phyloP scores from a whole-genome alignment of 2,113 vertebrate species.

The Nothobranchius kuhntae region DNA sequence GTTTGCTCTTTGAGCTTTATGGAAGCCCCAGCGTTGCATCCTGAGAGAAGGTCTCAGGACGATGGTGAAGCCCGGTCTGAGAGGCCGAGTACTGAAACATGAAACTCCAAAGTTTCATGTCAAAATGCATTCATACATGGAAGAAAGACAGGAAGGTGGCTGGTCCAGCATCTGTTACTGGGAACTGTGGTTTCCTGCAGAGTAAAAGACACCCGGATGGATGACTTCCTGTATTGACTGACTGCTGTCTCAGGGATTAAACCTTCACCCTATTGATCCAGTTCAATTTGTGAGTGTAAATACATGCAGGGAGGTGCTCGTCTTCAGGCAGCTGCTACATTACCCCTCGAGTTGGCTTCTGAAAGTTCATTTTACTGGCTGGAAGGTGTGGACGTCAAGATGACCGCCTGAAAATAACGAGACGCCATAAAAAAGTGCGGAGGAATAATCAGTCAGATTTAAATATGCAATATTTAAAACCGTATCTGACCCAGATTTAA shows the following conservation, averaged over 20 bases:
- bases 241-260: constrained; percentile 65
- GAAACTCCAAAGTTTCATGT: constrained; percentile 26
- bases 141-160: constrained; percentile 26
- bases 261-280: constrained; percentile 63
- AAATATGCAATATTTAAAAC: constrained; percentile 33
- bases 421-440: neutral
- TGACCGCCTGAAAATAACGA: neutral
- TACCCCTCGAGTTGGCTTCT: too few relatives aligned
- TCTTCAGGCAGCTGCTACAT: neutral
- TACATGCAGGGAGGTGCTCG: neutral
- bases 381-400: neutral
- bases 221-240: constrained; percentile 74
- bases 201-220: constrained; percentile 50
- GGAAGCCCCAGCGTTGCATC: constrained; percentile 26
- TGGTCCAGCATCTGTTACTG: constrained; percentile 28
- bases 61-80: constrained; percentile 34
- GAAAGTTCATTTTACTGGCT: neutral
- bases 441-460: constrained; percentile 7
- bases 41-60: constrained; percentile 55
- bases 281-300: constrained; percentile 31
- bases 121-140: constrained; percentile 48
- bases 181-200: constrained; percentile 51
- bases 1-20: constrained; percentile 41
- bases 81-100: constrained; percentile 31
- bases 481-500: constrained; percentile 40